Conservation (phyloP, 2,888 invertebrate genomes). For the Lasioglossum pauxillum region DNA sequence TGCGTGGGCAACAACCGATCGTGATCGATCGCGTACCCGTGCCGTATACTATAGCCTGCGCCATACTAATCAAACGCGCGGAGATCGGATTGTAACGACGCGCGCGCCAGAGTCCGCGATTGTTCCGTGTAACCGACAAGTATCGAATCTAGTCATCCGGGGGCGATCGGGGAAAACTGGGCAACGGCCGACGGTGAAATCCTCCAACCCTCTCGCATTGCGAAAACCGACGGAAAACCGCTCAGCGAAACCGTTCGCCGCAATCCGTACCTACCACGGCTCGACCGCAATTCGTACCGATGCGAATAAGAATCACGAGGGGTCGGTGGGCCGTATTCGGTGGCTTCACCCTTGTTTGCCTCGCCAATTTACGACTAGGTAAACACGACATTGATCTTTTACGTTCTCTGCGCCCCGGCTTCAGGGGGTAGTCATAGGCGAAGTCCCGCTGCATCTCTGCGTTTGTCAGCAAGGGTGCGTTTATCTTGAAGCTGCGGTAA, state of each 20-base stretch:
- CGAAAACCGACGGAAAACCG: neutral
- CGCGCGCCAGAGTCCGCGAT: conserved; percentile 31
- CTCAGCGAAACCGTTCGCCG: neutral
- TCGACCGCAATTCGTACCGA: conserved; percentile 50
- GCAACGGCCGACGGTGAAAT: neutral
- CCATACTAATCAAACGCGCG: conserved; percentile 6
- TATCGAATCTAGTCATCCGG: conserved; percentile 52
- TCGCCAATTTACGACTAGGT: conserved; percentile 77
- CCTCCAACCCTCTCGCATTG: neutral
- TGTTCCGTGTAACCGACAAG: conserved; percentile 29
- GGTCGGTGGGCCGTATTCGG: conserved; percentile 73
- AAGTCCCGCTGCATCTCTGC: neutral
- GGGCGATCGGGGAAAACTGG: neutral
- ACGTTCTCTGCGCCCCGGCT: neutral
- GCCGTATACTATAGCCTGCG: conserved; percentile 33
- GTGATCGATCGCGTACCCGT: conserved; percentile 66
- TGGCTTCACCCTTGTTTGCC: conserved; percentile 71
- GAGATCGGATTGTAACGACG: neutral
- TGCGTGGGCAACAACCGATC: conserved; percentile 75
- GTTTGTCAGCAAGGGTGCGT: neutral
- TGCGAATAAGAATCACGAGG: conserved; percentile 66
- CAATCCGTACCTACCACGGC: conserved; percentile 18
- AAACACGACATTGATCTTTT: conserved; percentile 55
- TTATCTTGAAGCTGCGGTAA: neutral
- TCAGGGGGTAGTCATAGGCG: neutral